Conservation (phyloP, 2,113 vertebrate genomes). For the Panurus biarmicus region DNA sequence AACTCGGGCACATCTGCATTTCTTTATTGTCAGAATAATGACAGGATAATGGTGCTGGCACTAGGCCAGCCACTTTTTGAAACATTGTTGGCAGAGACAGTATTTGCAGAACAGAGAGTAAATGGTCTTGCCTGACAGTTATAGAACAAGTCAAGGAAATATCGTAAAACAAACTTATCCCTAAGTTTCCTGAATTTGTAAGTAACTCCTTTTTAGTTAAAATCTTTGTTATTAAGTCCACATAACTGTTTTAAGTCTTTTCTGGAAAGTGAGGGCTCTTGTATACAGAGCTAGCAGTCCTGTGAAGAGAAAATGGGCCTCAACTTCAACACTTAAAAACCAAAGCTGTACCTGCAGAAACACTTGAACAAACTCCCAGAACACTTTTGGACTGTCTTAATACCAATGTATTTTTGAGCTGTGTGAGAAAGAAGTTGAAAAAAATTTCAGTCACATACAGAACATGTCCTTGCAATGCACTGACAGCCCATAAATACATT, state of each 20-base stretch:
- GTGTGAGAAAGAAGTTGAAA: not conserved
- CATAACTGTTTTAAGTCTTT: not conserved
- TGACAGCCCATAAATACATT: not conserved
- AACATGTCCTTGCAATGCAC: not conserved
- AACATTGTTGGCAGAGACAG: not conserved
- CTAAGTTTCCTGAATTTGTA: not conserved
- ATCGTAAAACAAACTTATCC: not conserved
- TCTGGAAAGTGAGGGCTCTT: not conserved
- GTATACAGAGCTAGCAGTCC: not conserved
- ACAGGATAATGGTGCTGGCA: constrained; percentile 35
- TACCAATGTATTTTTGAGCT: not conserved
- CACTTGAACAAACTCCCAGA: not conserved
- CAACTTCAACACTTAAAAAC: not conserved
- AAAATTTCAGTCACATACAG: not conserved
- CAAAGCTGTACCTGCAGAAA: not conserved
- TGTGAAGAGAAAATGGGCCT: not conserved
- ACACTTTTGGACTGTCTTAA: not conserved
- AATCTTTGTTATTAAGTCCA: not conserved
- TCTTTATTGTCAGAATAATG: constrained; percentile 40
- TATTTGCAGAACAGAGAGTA: not conserved
- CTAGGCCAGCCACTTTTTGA: not conserved
- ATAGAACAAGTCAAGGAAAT: constrained; percentile 3
- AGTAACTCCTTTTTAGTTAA: not conserved
- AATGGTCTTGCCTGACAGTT: not conserved
- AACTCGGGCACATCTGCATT: constrained; percentile 33